Evolutionary conservation across 2,888 invertebrate species (phyloP).

Genomic region (Brachynemurus nebulosus): DNA sequence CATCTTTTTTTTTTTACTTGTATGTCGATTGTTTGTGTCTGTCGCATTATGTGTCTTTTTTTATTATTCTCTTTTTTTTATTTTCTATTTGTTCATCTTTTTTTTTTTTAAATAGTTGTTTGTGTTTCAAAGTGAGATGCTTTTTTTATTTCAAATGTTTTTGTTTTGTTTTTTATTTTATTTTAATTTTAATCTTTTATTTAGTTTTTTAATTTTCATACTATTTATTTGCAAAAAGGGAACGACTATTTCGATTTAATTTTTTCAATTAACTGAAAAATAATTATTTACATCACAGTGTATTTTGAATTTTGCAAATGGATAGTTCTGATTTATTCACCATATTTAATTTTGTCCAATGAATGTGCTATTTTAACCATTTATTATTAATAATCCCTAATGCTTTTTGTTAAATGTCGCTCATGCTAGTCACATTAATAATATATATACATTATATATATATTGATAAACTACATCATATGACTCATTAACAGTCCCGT

Average conservation of each 20-base stretch:
- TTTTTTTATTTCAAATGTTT: constrained; percentile 19
- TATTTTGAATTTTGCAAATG: too few relatives aligned
- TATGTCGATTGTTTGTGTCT: constrained; percentile 12
- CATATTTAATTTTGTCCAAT: too few relatives aligned
- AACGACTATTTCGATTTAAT: background rate
- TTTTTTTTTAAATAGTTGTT: too few relatives aligned
- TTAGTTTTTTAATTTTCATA: too few relatives aligned
- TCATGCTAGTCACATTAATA: constrained; percentile 8
- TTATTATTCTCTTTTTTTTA: constrained; percentile 14
- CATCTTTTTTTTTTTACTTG: constrained; percentile 8
- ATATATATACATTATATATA: too few relatives aligned
- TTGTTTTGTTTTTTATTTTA: constrained; percentile 3
- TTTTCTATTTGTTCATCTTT: constrained; percentile 21
- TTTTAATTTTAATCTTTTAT: too few relatives aligned
- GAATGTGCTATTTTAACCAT: background rate
- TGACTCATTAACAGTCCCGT: too few relatives aligned
- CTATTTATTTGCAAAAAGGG: background rate
- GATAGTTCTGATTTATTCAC: too few relatives aligned
- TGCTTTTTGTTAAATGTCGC: constrained; percentile 9
- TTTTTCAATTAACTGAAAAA: too few relatives aligned
- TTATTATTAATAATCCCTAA: background rate
- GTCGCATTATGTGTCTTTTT: constrained; percentile 16
- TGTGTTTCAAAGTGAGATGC: constrained; percentile 27
- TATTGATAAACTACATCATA: too few relatives aligned
- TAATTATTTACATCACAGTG: too few relatives aligned